phyloP scores from a whole-genome alignment of 2,797 vertebrate genomes.

The Melanotaenia maccullochi region DNA sequence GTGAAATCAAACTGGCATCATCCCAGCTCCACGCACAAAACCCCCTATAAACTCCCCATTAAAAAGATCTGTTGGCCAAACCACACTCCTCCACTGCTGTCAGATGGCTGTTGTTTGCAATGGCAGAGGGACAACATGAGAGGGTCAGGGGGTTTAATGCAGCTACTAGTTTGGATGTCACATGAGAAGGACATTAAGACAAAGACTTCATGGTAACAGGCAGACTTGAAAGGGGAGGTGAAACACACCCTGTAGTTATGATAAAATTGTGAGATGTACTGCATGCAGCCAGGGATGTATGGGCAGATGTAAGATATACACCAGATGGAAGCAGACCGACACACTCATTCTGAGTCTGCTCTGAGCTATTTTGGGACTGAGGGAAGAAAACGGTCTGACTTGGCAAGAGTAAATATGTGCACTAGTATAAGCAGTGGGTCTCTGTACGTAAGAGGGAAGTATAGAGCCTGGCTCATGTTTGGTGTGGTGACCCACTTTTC shows the following conservation, averaged over 20 bases:
- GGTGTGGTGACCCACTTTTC: constrained; percentile 72
- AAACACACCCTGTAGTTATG: constrained; percentile 65
- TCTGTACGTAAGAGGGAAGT: constrained; percentile 62
- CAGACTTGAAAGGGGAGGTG: constrained; percentile 39
- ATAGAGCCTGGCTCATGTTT: constrained; percentile 70
- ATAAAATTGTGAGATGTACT: constrained; percentile 51
- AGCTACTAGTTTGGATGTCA: constrained; percentile 71
- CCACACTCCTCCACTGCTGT: constrained; percentile 52
- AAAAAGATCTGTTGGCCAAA: constrained; percentile 59
- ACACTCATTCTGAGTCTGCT: constrained; percentile 37
- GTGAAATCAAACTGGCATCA: constrained; percentile 36
- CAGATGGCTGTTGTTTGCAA: constrained; percentile 60
- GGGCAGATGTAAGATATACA: constrained; percentile 60
- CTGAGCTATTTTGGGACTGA: constrained; percentile 67
- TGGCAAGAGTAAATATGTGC: constrained; percentile 66
- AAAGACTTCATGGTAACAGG: constrained; percentile 38
- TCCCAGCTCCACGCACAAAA: constrained; percentile 29
- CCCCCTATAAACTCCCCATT: constrained; percentile 60
- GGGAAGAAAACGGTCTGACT: constrained; percentile 67
- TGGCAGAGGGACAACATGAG: constrained; percentile 54
- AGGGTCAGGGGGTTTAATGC: constrained; percentile 69
- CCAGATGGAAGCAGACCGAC: constrained; percentile 67
- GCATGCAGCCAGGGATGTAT: constrained; percentile 48
- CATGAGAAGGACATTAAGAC: constrained; percentile 57
- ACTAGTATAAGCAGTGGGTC: constrained; percentile 61